Conservation (phyloP, 2,888 invertebrate genomes). For the Eupeodes luniger region DNA sequence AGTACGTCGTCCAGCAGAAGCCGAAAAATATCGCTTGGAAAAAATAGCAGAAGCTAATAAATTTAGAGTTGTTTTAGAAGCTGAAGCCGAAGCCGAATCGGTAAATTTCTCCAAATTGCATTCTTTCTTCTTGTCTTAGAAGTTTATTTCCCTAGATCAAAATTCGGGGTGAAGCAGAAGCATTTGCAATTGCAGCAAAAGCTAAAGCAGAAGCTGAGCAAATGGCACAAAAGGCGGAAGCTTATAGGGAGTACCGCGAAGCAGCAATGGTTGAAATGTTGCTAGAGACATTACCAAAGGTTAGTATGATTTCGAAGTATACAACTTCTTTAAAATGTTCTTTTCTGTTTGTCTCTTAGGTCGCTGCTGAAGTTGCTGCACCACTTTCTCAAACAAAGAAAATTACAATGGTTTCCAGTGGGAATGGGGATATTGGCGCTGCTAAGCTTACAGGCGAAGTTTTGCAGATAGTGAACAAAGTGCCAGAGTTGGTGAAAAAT, state of each 20-base stretch:
- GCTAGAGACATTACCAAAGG: constrained; percentile 97
- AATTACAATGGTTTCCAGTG: constrained; percentile 98
- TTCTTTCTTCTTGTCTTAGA: background rate
- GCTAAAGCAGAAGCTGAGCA: constrained; percentile 98
- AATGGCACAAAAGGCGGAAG: constrained; percentile 98
- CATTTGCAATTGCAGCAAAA: constrained; percentile 96
- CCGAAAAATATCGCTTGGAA: constrained; percentile 95
- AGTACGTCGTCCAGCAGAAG: constrained; percentile 96
- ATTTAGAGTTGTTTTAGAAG: constrained; percentile 94
- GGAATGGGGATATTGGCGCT: constrained; percentile 95
- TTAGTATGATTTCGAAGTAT: constrained; percentile 81
- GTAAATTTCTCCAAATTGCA: constrained; percentile 80
- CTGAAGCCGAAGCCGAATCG: constrained; percentile 97
- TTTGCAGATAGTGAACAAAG: constrained; percentile 94
- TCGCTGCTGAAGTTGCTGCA: constrained; percentile 98
- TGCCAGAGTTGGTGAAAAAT: constrained; percentile 95
- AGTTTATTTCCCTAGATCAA: constrained; percentile 84
- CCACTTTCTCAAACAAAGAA: constrained; percentile 97
- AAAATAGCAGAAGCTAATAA: constrained; percentile 97
- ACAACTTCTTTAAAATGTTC: background rate
- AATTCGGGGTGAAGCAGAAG: constrained; percentile 95
- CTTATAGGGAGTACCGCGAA: constrained; percentile 97
- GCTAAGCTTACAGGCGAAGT: constrained; percentile 97
- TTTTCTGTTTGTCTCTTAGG: constrained; percentile 84
- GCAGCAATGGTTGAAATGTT: constrained; percentile 99